Base-by-base conservation (phyloP, 2,888 invertebrate genomes). In the Drymonia ruficornis region DNA sequence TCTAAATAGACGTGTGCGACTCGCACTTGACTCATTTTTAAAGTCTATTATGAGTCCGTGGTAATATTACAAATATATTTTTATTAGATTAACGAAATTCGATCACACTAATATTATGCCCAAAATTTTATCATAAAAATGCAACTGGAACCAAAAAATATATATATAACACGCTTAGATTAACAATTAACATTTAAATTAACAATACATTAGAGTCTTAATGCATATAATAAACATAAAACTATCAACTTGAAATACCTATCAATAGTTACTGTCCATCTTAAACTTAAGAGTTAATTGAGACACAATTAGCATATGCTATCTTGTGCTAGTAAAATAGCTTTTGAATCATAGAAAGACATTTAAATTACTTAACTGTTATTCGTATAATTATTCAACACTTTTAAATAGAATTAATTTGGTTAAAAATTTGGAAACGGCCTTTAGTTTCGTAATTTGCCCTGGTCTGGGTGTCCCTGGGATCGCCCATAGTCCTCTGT, bases 181-280 rank as follows among this genome's bases (percentile, higher is more conserved):
- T 50, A 50, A 15, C 50, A 49, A 63, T 66, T 68, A 49, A 65
- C 55, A 64, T 63, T 50, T 59, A 58, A 57, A 50, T 49, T 45
- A 49, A 46, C 49, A 19, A 28, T 59, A 49, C 19, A 13, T 52
- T 57, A 19, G 9, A 4, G 50, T 40, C 16, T 42, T 48, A 43
- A 58, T 52, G 40, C 16, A 54, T 56, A 49, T 55, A 50, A 53
- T 53, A 55, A 52, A 42, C 46, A 58, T 56, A 57, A 45, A 47
- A 56, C 23, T 45, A 57, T 43, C 46, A 31, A 45, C 16, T 55
- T 51, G 46, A 52, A 59, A 59, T 60, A 51, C 54, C 53, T 50
- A 56, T 54, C 11, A 34, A 29, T 36, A 13, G 8, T 19, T 54
- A 50, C n/a, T 52, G 56, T 2, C 50, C 16, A 44, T 49, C 18